Percentiles rank a stretch among this genome's conserved stretches.
phyloP scores from a whole-genome alignment of 2,888 invertebrate genomes.

The Ditula angustiorana region DNA sequence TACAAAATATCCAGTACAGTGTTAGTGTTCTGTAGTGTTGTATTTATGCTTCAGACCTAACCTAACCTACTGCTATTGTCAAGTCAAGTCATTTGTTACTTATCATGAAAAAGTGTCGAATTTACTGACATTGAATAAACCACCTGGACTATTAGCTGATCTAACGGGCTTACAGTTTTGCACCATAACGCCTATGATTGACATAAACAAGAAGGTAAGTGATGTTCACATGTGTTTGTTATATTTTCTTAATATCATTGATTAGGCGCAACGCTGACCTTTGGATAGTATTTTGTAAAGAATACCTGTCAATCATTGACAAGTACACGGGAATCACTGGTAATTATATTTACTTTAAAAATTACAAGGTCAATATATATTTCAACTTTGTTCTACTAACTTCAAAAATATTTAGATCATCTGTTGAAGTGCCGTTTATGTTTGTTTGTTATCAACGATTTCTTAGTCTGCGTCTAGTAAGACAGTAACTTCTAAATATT shows the following conservation, averaged over 20 bases:
- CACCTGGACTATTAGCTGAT: constrained; percentile 8
- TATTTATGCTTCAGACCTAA: no score
- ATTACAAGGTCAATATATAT: constrained; percentile 34
- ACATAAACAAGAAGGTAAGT: constrained; percentile 61
- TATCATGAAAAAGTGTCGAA: constrained; percentile 7
- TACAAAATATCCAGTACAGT: no score
- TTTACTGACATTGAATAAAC: constrained; percentile 31
- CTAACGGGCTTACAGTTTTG: constrained; percentile 40
- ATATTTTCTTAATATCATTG: constrained; percentile 52
- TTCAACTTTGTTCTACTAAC: constrained; percentile 38
- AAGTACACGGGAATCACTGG: constrained; percentile 30
- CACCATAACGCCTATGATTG: constrained; percentile 56
- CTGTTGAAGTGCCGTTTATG: neutral
- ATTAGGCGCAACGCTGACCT: constrained; percentile 58
- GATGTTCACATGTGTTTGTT: constrained; percentile 54
- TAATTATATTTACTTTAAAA: constrained; percentile 30
- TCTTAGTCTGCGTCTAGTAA: neutral
- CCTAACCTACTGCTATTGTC: no score
- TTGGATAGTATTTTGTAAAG: constrained; percentile 50
- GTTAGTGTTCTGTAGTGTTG: no score
- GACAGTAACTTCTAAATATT: neutral
- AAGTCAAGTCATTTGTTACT: no score
- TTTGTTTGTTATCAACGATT: neutral
- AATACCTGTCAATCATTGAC: constrained; percentile 39
- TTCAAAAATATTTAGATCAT: constrained; percentile 22